Base-by-base conservation (phyloP, 1,140 invertebrate genomes). In the Halyomorpha halys region DNA sequence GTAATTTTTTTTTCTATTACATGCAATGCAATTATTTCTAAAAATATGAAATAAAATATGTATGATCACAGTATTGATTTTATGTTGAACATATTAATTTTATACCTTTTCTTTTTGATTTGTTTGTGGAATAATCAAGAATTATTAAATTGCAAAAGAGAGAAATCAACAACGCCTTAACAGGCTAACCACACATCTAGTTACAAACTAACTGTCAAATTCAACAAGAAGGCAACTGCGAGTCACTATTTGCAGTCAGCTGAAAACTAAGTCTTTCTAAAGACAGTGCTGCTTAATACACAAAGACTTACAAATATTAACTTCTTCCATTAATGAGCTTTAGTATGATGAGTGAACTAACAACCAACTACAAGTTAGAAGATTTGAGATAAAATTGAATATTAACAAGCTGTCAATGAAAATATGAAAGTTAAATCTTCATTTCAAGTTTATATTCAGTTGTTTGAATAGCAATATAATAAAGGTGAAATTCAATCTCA, bases 191-290 rank as follows among this genome's bases (percentile, higher is more conserved):
- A 47, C 39, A 47, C 9, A 61, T 65, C 54, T 64, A 64, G 63
- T 65, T 65, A 65, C 16, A 59, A 51, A 61, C 63, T 65, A 65
- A 65, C 49, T 65, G 64, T 65, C 56, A 66, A 66, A 27, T 65
- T 65, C 51, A 66, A 66, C 65, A 66, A 62, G 65, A 66, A 66
- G 65, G 65, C 65, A 66, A 56, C 49, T 66, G 59, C 53, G 61
- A 66, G 62, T 66, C 65, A 64, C 65, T 66, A 66, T 53, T 45
- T 59, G 53, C 54, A 60, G 61, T 66, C 65, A 66, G 61, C 61
- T 66, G 65, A 66, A n/a, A 63, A 63, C 65, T 66, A 66, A 63
- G 61, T 66, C 65, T 66, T 66, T 30, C 61, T 47, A 34, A 16
- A 51, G 62, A 18, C 30, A 49, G 44, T 21, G 44, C 49, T 51